Percentiles rank a stretch among this genome's conserved stretches.
phyloP scores from a whole-genome alignment of 2,113 vertebrate genomes.

The Tichodroma muraria region DNA sequence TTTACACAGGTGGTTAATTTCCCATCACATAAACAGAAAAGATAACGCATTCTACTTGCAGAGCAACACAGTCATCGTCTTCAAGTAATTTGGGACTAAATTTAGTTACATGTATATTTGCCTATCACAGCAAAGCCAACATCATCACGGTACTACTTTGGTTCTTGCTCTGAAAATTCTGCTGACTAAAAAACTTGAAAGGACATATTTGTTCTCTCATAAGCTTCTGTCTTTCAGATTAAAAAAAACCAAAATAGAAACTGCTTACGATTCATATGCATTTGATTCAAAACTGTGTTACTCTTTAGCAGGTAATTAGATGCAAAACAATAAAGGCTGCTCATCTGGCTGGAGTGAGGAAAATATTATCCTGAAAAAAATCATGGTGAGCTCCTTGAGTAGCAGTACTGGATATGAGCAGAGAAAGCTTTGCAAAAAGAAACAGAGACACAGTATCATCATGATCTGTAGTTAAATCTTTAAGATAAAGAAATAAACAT shows the following conservation, averaged over 20 bases:
- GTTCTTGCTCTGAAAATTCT: neutral
- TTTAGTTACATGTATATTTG: neutral
- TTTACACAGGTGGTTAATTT: neutral
- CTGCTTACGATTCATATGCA: neutral
- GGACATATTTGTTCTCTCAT: neutral
- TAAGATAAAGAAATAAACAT: neutral
- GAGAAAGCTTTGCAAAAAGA: neutral
- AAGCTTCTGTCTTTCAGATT: neutral
- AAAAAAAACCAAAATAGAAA: neutral
- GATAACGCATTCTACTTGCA: neutral
- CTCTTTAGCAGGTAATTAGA: conserved; percentile 20
- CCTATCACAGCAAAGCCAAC: neutral
- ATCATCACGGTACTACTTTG: neutral
- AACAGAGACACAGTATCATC: neutral
- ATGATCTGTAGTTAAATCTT: neutral
- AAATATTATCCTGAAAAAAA: neutral
- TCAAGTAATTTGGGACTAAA: neutral
- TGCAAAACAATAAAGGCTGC: conserved; percentile 14
- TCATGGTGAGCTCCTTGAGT: neutral
- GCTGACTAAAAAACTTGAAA: neutral
- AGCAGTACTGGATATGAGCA: neutral
- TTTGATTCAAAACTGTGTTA: neutral
- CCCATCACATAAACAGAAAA: neutral
- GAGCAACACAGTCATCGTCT: neutral
- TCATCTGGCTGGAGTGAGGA: neutral